Evolutionary conservation across 2,113 vertebrate genomes (phyloP).

Genomic region (Coptodon bakossiorum): DNA sequence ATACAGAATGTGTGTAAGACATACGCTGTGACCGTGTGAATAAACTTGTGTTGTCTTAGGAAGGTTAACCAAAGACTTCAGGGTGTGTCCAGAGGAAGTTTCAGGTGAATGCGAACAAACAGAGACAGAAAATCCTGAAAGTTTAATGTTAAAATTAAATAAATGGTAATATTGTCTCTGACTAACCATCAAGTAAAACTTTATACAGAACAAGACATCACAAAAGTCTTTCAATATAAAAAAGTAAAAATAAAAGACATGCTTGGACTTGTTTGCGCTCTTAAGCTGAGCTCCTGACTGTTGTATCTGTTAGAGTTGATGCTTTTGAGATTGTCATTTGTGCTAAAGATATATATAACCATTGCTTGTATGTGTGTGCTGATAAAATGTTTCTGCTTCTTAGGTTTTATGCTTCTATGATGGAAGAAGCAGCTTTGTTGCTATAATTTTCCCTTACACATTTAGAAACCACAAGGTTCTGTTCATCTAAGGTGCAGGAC

Average conservation of each 20-base stretch:
- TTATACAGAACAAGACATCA: neutral
- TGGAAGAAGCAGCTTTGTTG: neutral
- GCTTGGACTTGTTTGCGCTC: neutral
- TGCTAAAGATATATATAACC: neutral
- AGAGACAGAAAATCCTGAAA: neutral
- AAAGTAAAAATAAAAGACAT: neutral
- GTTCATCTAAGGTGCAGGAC: neutral
- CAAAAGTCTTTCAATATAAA: neutral
- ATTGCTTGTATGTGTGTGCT: neutral
- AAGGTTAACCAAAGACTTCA: conserved; percentile 33
- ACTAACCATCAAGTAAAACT: neutral
- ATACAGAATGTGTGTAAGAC: neutral
- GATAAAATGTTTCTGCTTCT: neutral
- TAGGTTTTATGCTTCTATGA: neutral
- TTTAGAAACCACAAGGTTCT: neutral
- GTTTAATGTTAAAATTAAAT: neutral
- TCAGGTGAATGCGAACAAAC: neutral
- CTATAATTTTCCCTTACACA: neutral
- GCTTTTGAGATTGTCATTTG: neutral
- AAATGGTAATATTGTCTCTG: neutral
- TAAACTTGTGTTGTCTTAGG: neutral
- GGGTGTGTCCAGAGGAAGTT: conserved; percentile 45
- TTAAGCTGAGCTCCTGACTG: neutral
- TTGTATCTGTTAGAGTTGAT: neutral
- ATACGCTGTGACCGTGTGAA: fast-evolving